A percentile compares a stretch with the other conserved stretches of the same genome.
phyloP scores from a whole-genome alignment of 2,113 vertebrate species.

The Bombycilla garrulus region DNA sequence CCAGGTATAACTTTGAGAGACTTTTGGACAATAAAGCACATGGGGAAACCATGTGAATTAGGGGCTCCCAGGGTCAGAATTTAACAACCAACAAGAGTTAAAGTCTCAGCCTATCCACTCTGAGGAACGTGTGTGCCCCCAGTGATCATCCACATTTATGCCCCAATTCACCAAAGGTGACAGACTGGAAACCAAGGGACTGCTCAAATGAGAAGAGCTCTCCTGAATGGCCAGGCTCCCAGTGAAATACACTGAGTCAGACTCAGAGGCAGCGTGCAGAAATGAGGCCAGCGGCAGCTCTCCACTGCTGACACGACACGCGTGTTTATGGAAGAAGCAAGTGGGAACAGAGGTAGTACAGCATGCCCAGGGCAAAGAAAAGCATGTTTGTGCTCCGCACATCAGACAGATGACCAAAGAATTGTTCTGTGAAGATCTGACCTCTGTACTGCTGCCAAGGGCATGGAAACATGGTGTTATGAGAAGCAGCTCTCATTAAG shows the following conservation, averaged over 20 bases:
- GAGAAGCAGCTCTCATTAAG: slow-evolving; percentile 45
- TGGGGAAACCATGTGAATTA: neutral
- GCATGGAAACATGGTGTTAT: slow-evolving; percentile 20
- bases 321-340: slow-evolving; percentile 54
- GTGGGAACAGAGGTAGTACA: slow-evolving; percentile 61
- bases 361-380: slow-evolving; percentile 62
- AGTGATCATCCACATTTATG: neutral
- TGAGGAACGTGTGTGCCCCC: fast-evolving
- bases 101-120: neutral
- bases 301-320: slow-evolving; percentile 2
- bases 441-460: slow-evolving; percentile 53
- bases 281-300: neutral
- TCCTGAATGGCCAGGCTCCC: neutral
- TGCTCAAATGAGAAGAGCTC: neutral
- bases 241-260: neutral
- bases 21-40: neutral
- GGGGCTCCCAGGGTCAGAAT: neutral
- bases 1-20: neutral
- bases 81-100: neutral
- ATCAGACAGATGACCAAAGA: slow-evolving; percentile 54
- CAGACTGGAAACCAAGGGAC: neutral
- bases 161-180: neutral
- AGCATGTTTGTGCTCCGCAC: slow-evolving; percentile 55
- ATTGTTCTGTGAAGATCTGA: slow-evolving; percentile 61
- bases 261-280: neutral